phyloP scores from a whole-genome alignment of 1,140 invertebrate genomes.

The Leptinotarsa undecemlineata region DNA sequence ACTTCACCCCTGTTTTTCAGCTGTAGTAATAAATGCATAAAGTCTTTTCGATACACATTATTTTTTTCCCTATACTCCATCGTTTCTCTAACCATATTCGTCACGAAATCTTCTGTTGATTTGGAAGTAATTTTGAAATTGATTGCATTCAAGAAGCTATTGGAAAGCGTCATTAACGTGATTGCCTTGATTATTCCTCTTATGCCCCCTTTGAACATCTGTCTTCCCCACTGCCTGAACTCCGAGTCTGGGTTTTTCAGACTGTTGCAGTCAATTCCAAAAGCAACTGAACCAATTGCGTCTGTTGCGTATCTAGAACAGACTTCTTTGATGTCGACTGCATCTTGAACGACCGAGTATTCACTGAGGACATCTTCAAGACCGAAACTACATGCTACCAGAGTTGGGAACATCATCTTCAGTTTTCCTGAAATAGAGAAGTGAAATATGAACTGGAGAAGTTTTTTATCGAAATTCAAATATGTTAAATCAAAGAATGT shows the following conservation, averaged over 20 bases:
- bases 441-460: too few species aligned
- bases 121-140: neutral
- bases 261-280: constrained; percentile 62
- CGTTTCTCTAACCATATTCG: constrained; percentile 49
- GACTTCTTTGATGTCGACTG: constrained; percentile 57
- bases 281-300: constrained; percentile 62
- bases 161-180: constrained; percentile 18
- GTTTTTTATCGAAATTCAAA: too few species aligned
- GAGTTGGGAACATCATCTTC: constrained; percentile 55
- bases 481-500: too few species aligned
- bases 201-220: constrained; percentile 35
- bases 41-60: constrained; percentile 58
- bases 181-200: constrained; percentile 12
- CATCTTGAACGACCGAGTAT: constrained; percentile 28
- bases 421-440: constrained; percentile 50
- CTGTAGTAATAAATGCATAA: constrained; percentile 59
- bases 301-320: constrained; percentile 60
- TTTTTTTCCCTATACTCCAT: constrained; percentile 57
- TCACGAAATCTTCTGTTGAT: constrained; percentile 23
- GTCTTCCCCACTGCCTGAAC: constrained; percentile 53
- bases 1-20: constrained; percentile 33
- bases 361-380: constrained; percentile 54
- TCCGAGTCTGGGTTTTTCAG: constrained; percentile 57
- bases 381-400: constrained; percentile 40
- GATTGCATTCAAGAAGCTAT: neutral